Evolutionary conservation across 2,113 vertebrate species (phyloP).

Genomic region (Ictalurus punctatus): DNA sequence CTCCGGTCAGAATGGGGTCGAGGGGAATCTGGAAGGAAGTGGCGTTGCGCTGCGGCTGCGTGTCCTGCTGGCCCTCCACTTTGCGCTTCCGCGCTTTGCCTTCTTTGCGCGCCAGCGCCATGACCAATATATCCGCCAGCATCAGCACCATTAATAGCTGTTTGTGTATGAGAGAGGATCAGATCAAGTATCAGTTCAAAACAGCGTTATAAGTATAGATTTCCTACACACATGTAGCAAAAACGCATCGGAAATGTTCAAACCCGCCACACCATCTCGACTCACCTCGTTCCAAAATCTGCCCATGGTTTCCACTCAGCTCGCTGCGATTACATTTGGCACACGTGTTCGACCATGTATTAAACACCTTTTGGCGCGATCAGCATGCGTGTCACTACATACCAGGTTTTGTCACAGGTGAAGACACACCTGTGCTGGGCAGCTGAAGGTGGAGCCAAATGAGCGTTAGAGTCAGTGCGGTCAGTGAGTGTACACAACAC

Average conservation of each 20-base stretch:
- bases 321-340: conserved; percentile 40
- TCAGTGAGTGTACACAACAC: conserved; percentile 15
- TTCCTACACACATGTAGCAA: no score
- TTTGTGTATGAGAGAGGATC: neutral
- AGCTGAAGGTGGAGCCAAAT: conserved; percentile 51
- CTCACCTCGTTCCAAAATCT: conserved; percentile 49
- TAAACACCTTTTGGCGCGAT: conserved; percentile 28
- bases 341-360: conserved; percentile 24
- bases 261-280: neutral
- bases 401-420: conserved; percentile 45
- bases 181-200: neutral
- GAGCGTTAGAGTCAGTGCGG: conserved; percentile 1
- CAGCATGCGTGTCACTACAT: conserved; percentile 27
- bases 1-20: conserved; percentile 55
- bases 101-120: conserved; percentile 39
- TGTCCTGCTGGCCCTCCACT: conserved; percentile 40
- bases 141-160: conserved; percentile 51
- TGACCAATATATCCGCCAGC: conserved; percentile 35
- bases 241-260: neutral
- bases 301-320: conserved; percentile 37
- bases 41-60: conserved; percentile 38
- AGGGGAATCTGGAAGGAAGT: conserved; percentile 49
- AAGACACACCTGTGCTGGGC: conserved; percentile 49
- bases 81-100: conserved; percentile 45
- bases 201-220: neutral